Percentiles rank a stretch among this genome's conserved stretches.
phyloP scores from a whole-genome alignment of 2,113 vertebrate species.

The Tachuris rubrigastra region DNA sequence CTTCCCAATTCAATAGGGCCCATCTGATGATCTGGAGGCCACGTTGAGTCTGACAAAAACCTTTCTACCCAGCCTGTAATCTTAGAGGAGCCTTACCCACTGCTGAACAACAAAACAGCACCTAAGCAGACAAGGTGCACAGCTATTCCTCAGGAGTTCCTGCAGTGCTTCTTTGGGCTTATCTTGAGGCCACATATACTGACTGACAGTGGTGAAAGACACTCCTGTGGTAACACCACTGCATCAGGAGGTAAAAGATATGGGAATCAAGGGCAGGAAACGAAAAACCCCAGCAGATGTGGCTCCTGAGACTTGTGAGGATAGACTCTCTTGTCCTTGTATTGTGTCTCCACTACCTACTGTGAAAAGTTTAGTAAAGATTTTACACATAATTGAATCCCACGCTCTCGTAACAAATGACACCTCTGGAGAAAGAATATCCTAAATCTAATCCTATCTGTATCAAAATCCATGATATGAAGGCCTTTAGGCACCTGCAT shows the following conservation, averaged over 20 bases:
- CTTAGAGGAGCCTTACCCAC: neutral
- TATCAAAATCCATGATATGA: neutral
- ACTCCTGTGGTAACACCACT: neutral
- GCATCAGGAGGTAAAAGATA: neutral
- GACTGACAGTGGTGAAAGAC: neutral
- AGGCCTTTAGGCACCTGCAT: neutral
- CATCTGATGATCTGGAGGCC: neutral
- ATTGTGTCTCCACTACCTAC: neutral
- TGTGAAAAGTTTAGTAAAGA: neutral
- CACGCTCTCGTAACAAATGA: neutral
- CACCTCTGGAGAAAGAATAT: neutral
- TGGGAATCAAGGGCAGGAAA: neutral
- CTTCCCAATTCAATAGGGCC: neutral
- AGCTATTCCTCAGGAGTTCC: neutral
- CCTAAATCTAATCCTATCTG: neutral
- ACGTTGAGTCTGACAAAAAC: neutral
- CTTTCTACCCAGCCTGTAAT: neutral
- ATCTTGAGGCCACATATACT: neutral
- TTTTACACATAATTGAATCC: neutral
- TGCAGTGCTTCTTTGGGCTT: neutral
- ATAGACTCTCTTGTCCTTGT: neutral
- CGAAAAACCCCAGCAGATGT: neutral
- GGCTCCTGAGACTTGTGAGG: neutral
- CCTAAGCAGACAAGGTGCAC: neutral
- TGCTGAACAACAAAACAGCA: neutral